Percentiles rank a stretch among this genome's conserved stretches.
These are phyloP conservation scores for Alauda arvensis DNA, from an alignment of 2,797 vertebrate genomes.

Conservation along the genomic window DNA sequence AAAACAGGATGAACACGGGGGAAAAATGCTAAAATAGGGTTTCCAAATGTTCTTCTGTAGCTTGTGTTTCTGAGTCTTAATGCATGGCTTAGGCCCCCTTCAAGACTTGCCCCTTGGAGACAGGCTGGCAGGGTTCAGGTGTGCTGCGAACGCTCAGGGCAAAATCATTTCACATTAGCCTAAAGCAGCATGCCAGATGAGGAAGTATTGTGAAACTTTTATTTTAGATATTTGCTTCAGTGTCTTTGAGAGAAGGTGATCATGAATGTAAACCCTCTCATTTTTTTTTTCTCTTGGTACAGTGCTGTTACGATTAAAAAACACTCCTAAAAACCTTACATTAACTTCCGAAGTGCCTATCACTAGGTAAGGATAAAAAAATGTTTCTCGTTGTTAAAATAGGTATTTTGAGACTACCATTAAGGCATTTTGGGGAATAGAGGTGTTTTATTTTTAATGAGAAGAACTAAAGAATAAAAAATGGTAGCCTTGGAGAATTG, in stretches of 20 bases:
- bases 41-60: constrained; percentile 26
- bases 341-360: not conserved
- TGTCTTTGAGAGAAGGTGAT: constrained; percentile 9
- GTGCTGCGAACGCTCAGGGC: not conserved
- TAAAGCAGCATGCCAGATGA: not conserved
- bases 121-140: not conserved
- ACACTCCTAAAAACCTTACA: not conserved
- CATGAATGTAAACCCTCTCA: not conserved
- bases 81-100: not conserved
- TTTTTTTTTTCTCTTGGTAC: not conserved
- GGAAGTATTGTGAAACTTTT: not conserved
- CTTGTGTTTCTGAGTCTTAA: not conserved
- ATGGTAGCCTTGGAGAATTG: constrained; percentile 66
- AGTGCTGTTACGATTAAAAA: not conserved
- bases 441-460: constrained; percentile 76
- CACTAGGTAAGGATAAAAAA: constrained; percentile 44
- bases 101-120: not conserved
- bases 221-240: constrained; percentile 24
- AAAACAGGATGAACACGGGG: not conserved
- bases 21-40: not conserved
- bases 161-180: not conserved
- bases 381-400: constrained; percentile 50
- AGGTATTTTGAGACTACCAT: constrained; percentile 59
- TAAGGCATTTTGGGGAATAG: constrained; percentile 66
- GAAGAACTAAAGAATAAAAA: constrained; percentile 73